These are phyloP conservation scores for Papilio glaucus DNA, from an alignment of 1,140 invertebrate genomes.

Conservation along the genomic window DNA sequence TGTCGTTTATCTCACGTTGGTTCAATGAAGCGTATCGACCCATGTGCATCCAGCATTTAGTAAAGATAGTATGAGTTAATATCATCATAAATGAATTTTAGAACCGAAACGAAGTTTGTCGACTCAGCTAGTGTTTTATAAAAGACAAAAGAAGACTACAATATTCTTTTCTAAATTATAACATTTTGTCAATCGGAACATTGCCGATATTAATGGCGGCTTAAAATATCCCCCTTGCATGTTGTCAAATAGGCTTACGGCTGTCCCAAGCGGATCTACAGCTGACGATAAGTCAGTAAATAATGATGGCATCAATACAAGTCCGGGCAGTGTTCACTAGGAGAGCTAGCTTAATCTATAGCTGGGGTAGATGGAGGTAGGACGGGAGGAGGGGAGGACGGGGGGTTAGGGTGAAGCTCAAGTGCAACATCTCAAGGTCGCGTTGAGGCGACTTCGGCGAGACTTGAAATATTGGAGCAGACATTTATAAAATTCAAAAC, in stretches of 20 bases:
- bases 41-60: too few relatives aligned
- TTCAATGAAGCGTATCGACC: too few relatives aligned
- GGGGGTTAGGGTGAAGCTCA: constrained; percentile 39
- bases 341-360: constrained; percentile 40
- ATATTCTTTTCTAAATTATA: too few relatives aligned
- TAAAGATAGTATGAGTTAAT: too few relatives aligned
- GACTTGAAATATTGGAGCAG: not conserved
- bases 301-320: not conserved
- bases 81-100: too few relatives aligned
- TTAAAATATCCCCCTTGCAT: not conserved
- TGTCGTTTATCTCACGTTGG: too few relatives aligned
- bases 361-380: constrained; percentile 32
- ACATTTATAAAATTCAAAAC: not conserved
- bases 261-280: not conserved
- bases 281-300: not conserved
- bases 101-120: too few relatives aligned
- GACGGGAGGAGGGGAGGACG: constrained; percentile 22
- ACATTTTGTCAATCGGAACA: not conserved
- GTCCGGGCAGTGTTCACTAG: constrained; percentile 20
- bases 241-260: not conserved
- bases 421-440: constrained; percentile 68
- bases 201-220: not conserved
- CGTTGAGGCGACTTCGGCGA: constrained; percentile 47
- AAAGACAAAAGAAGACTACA: too few relatives aligned
- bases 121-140: too few relatives aligned